These are phyloP conservation scores for Diadema setosum DNA, from an alignment of 35 echinoderm and acorn worm genomes.

Conservation along the genomic window DNA sequence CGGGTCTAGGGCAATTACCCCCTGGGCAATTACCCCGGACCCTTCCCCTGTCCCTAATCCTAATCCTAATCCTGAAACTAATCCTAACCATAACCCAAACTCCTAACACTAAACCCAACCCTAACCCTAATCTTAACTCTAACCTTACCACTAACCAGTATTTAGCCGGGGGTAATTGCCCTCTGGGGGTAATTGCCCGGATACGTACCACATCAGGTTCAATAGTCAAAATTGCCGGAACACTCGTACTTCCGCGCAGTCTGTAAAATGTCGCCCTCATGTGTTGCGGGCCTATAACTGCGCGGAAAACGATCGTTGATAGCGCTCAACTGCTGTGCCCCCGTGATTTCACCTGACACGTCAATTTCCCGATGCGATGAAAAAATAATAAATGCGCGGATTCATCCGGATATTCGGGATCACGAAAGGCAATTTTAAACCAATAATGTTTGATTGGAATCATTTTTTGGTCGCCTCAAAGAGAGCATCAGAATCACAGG, in stretches of 20 bases:
- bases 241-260: too few species aligned
- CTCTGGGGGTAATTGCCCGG: background rate
- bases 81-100: too few species aligned
- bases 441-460: background rate
- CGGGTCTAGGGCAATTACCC: too few species aligned
- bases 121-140: too few species aligned
- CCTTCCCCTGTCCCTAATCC: too few species aligned
- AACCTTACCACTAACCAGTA: too few species aligned
- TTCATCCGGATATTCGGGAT: background rate
- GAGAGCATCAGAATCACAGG: background rate
- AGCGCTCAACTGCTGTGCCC: background rate
- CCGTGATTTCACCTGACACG: background rate
- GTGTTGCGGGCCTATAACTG: background rate
- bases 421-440: background rate
- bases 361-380: background rate
- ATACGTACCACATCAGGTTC: background rate
- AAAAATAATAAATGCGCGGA: background rate
- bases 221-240: background rate
- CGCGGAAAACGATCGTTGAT: background rate
- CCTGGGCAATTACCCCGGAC: too few species aligned
- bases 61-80: too few species aligned
- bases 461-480: background rate
- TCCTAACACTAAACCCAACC: too few species aligned
- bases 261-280: background rate
- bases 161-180: background rate